phyloP scores from a whole-genome alignment of 64 coral and sea anemone genomes.

The Porites lutea region DNA sequence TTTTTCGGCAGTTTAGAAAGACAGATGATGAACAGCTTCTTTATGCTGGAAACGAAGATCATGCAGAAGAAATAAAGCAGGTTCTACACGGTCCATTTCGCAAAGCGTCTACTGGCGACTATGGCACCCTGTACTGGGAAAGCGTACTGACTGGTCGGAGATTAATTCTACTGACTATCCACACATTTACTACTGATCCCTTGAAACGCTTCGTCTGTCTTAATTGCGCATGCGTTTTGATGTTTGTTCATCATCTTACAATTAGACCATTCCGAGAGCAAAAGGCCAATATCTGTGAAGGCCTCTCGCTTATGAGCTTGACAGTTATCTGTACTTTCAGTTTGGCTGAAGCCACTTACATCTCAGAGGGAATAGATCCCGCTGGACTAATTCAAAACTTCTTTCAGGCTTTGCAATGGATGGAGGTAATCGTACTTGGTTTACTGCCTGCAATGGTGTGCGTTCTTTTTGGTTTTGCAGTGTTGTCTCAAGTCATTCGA shows the following conservation, averaged over 20 bases:
- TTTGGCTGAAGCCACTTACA: constrained; percentile 8
- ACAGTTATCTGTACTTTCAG: constrained; percentile 1
- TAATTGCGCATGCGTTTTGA: not conserved
- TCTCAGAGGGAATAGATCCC: constrained; percentile 15
- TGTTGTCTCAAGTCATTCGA: constrained; percentile 32
- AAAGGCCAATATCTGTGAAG: constrained; percentile 23
- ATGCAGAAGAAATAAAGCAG: constrained; percentile 26
- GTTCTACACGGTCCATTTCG: constrained; percentile 68
- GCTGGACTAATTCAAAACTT: not conserved
- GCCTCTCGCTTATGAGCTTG: not conserved
- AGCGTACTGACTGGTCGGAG: constrained; percentile 74
- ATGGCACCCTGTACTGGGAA: constrained; percentile 78
- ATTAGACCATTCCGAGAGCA: constrained; percentile 2
- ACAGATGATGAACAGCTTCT: not conserved
- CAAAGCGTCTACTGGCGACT: not conserved
- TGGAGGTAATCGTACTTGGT: constrained; percentile 15
- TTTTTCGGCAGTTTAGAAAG: not conserved
- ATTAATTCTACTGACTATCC: constrained; percentile 64
- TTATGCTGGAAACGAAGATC: not conserved
- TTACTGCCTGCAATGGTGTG: not conserved
- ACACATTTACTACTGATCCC: constrained; percentile 60
- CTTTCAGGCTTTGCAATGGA: not conserved
- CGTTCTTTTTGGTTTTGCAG: not conserved
- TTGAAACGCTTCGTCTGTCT: constrained; percentile 39
- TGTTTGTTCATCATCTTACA: constrained; percentile 1